phyloP scores from a whole-genome alignment of 2,113 vertebrate genomes.

The Malurus melanocephalus region DNA sequence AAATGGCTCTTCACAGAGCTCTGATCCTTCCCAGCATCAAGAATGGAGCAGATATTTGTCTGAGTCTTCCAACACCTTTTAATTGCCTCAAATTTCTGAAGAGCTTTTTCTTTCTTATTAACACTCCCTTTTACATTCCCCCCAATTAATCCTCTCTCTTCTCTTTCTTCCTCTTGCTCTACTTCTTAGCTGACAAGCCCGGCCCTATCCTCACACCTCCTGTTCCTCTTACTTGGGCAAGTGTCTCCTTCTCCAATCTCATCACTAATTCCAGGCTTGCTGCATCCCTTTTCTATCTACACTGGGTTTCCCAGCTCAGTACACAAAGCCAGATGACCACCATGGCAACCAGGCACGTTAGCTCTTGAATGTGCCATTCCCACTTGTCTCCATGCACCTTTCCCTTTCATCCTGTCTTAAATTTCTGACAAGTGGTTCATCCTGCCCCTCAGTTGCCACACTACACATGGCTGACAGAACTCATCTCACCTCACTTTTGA shows the following conservation, averaged over 20 bases:
- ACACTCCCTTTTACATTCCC: not conserved
- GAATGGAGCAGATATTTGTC: not conserved
- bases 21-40: not conserved
- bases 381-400: not conserved
- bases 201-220: not conserved
- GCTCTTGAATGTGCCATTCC: not conserved
- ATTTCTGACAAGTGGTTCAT: not conserved
- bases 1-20: not conserved
- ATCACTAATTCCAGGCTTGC: not conserved
- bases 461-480: not conserved
- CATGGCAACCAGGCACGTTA: not conserved
- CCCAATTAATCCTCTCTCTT: not conserved
- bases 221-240: not conserved
- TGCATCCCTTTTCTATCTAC: not conserved
- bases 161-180: not conserved
- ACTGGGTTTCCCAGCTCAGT: not conserved
- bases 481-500: not conserved
- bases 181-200: not conserved
- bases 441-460: rapidly evolving
- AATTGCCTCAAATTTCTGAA: not conserved
- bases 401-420: not conserved
- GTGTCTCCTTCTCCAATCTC: not conserved
- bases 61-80: not conserved
- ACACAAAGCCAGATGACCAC: not conserved
- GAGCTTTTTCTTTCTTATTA: not conserved